phyloP scores from a whole-genome alignment of 2,888 invertebrate species.

The Nezara viridula region DNA sequence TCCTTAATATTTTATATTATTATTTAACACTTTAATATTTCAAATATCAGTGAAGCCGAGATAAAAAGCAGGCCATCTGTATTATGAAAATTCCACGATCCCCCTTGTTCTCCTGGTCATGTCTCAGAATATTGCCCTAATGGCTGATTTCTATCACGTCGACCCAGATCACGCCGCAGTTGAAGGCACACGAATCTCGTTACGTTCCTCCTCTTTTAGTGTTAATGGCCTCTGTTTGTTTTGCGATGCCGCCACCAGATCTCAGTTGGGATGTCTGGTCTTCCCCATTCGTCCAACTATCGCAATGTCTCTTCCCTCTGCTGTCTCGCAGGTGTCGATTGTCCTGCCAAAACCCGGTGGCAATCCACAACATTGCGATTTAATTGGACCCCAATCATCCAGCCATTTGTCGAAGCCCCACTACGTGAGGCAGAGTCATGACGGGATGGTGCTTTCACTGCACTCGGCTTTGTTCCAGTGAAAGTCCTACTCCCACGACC shows the following conservation, averaged over 20 bases:
- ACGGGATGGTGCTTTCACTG: conserved; percentile 35
- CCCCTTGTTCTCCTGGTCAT: not conserved
- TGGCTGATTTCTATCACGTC: conserved; percentile 4
- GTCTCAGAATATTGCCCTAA: not conserved
- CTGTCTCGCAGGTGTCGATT: not conserved
- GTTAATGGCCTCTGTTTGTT: not conserved
- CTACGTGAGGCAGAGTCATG: conserved; percentile 3
- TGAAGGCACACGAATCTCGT: not conserved
- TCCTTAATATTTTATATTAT: no score
- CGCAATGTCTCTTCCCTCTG: not conserved
- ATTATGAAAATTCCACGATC: not conserved
- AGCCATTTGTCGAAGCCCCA: not conserved
- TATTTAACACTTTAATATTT: not conserved
- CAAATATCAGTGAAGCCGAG: not conserved
- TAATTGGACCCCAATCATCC: conserved; percentile 17
- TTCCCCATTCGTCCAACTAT: not conserved
- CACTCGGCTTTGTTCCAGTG: conserved; percentile 29
- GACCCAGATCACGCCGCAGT: not conserved
- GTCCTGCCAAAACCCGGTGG: not conserved
- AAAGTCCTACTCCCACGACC: conserved; percentile 39
- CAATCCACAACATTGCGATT: not conserved
- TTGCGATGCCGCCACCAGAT: not conserved
- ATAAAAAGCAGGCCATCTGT: not conserved
- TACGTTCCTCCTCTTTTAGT: not conserved
- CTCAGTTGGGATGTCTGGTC: not conserved